Base-by-base conservation (phyloP, 2,113 vertebrate genomes). In the Oryzias celebensis region DNA sequence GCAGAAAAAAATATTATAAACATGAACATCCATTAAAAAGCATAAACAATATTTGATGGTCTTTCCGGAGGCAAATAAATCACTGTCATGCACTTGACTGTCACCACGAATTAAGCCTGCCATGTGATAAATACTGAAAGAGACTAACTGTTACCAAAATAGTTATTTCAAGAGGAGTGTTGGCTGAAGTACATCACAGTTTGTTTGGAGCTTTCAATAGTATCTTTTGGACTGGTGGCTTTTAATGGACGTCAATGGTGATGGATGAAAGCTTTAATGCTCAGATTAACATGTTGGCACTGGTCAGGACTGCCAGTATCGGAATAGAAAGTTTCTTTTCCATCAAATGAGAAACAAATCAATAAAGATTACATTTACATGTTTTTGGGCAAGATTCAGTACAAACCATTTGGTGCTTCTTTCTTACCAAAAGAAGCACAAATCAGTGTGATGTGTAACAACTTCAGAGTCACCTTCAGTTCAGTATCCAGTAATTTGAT, bases 141-240 rank as follows among this genome's bases (percentile, higher is more conserved):
- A 36, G 8, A 36, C 31, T 8, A 36, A 36, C 31, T 36, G 31
- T 36, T 63, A 52, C 66, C 68, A 75, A 57, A 46, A 78, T 65
- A 69, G 70, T 74, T 69, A 73, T 57, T 80, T 71, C 20, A 70
- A 80, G 69, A 71, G 74, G 77, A 75, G 23, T 73, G 68, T 71
- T 78, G 77, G 65, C 77, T 22, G 18, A 4, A 42, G 58, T 20
- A 64, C 51, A 20, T 73, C 62, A 20, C 20, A 63, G 60, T 42
- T 52, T 65, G 59, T 56, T 46, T 68, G 62, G 59, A 67, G 76
- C 62, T 65, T 73, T 62, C 65, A 28, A 28, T 4, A 52, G 62
- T 75, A 75, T 69, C 62, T 55, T 64, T 71, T 28, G 45, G 0
- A 22, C 60, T 57, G n/a, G 49, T 76, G 42, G 31, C 31, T 36